Evolutionary conservation across 2,888 invertebrate genomes (phyloP).

Genomic region (Agapostemon virescens): DNA sequence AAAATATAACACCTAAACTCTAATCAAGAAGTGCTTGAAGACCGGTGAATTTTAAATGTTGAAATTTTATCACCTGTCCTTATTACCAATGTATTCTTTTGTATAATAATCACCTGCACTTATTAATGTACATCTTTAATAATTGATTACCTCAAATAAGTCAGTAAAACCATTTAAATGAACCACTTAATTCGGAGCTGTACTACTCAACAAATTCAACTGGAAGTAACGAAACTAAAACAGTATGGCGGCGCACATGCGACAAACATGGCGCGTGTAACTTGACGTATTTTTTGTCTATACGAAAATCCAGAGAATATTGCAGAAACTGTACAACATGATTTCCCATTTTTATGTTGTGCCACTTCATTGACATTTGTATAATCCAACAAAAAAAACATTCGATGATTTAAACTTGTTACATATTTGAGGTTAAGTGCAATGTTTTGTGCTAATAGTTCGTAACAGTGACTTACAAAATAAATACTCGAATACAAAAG

Average conservation of each 20-base stretch:
- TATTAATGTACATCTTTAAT: neutral
- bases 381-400: neutral
- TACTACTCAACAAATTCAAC: neutral
- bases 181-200: neutral
- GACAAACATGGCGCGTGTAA: neutral
- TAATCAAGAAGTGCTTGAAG: neutral
- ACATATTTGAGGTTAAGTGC: conserved; percentile 22
- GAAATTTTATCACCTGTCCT: neutral
- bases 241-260: conserved; percentile 12
- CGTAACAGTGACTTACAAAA: neutral
- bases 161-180: neutral
- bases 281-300: neutral
- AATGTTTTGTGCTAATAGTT: conserved; percentile 3
- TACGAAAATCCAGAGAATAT: neutral
- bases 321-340: neutral
- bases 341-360: neutral
- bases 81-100: neutral
- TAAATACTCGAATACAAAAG: neutral
- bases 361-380: neutral
- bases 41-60: neutral
- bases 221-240: neutral
- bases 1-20: neutral
- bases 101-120: neutral
- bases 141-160: neutral
- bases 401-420: neutral